A percentile compares a stretch with the other conserved stretches of the same genome.
phyloP scores from a whole-genome alignment of 2,888 invertebrate species.

The Drosophila recens region DNA sequence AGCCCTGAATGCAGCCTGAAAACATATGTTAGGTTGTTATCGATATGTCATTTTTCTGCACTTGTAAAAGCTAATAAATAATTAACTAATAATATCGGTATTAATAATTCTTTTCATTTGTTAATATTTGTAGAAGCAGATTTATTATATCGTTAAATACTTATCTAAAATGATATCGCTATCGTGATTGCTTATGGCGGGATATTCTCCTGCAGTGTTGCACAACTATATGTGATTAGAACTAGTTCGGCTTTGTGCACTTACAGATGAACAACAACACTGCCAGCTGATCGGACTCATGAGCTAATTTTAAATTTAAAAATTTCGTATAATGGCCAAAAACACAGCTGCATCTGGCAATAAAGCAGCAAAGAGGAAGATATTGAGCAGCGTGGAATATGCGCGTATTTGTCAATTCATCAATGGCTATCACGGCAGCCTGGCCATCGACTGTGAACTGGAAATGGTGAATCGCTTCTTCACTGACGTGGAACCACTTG shows the following conservation, averaged over 20 bases:
- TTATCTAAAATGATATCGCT: too few relatives aligned
- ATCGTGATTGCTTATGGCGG: neutral
- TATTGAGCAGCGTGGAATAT: slow-evolving; percentile 70
- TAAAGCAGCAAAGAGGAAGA: slow-evolving; percentile 51
- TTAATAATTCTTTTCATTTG: too few relatives aligned
- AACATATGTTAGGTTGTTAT: too few relatives aligned
- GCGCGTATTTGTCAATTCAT: slow-evolving; percentile 85
- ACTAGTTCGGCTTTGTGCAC: slow-evolving; percentile 5
- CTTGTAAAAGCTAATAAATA: too few relatives aligned
- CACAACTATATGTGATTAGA: neutral
- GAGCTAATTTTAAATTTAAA: slow-evolving; percentile 16
- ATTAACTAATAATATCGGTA: too few relatives aligned
- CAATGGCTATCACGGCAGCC: slow-evolving; percentile 86
- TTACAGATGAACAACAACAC: neutral
- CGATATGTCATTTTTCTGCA: too few relatives aligned
- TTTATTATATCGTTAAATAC: too few relatives aligned
- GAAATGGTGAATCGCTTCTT: slow-evolving; percentile 87
- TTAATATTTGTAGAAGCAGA: too few relatives aligned
- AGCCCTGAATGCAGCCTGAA: neutral
- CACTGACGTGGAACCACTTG: slow-evolving; percentile 86
- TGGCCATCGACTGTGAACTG: slow-evolving; percentile 88
- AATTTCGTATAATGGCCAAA: slow-evolving; percentile 28
- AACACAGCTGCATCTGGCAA: neutral
- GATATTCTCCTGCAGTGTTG: neutral
- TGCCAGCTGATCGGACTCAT: slow-evolving; percentile 19